Evolutionary conservation across 2,797 vertebrate genomes (phyloP).

Genomic region (Ibycter americanus): DNA sequence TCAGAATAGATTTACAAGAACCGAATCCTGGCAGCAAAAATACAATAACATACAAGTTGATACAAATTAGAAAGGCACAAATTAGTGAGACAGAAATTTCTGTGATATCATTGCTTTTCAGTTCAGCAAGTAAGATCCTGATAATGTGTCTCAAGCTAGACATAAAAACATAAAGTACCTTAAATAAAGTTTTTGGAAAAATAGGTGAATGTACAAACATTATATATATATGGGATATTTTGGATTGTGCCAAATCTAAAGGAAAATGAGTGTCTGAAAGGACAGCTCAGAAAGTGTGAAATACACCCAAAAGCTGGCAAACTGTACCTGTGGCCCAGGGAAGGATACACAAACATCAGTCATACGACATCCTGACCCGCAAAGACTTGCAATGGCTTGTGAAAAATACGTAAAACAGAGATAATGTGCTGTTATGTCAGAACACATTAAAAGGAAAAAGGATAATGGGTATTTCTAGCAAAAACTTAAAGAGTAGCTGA

Average conservation of each 20-base stretch:
- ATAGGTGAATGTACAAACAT: not conserved
- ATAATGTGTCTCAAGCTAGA: not conserved
- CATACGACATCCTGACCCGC: not conserved
- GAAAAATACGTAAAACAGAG: not conserved
- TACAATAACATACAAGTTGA: not conserved
- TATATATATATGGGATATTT: not conserved
- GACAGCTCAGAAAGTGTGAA: not conserved
- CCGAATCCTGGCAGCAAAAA: not conserved
- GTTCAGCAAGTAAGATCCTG: not conserved
- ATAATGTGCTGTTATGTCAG: not conserved
- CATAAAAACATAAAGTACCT: not conserved
- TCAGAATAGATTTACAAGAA: not conserved
- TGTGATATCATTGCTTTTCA: not conserved
- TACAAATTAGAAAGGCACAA: not conserved
- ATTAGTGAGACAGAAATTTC: not conserved
- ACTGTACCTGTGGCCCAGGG: not conserved
- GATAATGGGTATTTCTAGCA: not conserved
- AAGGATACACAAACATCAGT: not conserved
- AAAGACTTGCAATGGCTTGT: not conserved
- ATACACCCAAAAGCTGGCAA: not conserved
- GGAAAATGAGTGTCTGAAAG: not conserved
- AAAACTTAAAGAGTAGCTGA: not conserved
- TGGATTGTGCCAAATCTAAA: not conserved
- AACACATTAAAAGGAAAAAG: not conserved
- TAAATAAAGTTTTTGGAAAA: not conserved